Percentiles rank a stretch among this genome's conserved stretches.
Conservation (phyloP, 1,140 invertebrate genomes). For the Adoxophyes honmai region DNA sequence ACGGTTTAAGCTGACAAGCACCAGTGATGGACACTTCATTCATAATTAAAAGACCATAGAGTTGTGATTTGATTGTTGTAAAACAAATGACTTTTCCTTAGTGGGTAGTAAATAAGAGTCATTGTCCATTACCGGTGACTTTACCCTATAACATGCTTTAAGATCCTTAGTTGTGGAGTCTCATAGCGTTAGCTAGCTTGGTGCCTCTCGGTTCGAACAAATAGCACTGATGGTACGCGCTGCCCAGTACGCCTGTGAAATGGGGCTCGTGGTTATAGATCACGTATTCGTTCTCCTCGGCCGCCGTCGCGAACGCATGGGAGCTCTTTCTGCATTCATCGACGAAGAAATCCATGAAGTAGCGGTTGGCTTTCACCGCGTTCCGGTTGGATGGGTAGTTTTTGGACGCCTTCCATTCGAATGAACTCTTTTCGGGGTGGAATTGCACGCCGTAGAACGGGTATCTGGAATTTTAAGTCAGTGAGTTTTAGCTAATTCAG, state of each 20-base stretch:
- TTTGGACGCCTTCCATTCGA: constrained; percentile 83
- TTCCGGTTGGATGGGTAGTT: constrained; percentile 82
- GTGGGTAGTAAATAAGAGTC: no score
- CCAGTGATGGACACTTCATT: no score
- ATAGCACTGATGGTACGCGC: constrained; percentile 78
- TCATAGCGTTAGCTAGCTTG: no score
- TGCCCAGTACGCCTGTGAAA: constrained; percentile 78
- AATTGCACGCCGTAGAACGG: constrained; percentile 94
- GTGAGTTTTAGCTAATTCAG: no score
- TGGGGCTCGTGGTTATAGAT: constrained; percentile 83
- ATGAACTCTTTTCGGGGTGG: constrained; percentile 93
- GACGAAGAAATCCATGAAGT: constrained; percentile 92
- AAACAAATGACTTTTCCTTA: no score
- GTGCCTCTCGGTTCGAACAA: constrained; percentile 74
- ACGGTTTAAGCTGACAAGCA: no score
- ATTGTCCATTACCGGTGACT: no score
- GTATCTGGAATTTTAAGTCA: constrained; percentile 60
- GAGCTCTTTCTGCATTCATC: constrained; percentile 82
- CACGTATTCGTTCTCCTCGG: constrained; percentile 73
- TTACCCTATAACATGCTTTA: no score
- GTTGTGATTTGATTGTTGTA: no score
- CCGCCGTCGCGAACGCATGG: constrained; percentile 69
- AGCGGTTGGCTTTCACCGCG: constrained; percentile 82
- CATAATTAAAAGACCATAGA: no score
- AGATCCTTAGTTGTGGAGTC: no score